phyloP scores from a whole-genome alignment of 1,140 invertebrate genomes.

The Neocloeon triangulifer region DNA sequence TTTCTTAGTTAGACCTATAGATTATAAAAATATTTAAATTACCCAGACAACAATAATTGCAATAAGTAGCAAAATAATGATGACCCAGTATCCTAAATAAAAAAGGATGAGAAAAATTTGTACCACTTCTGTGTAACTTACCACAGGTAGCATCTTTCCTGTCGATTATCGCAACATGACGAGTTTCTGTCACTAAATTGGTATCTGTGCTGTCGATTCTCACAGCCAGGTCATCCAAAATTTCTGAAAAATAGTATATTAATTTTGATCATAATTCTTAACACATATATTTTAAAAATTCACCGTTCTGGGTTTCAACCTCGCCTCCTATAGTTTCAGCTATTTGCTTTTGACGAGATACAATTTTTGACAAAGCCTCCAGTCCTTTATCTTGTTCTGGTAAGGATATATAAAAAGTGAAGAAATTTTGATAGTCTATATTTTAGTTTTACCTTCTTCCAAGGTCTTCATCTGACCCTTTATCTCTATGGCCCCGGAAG shows the following conservation, averaged over 20 bases:
- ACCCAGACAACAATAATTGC: conserved; percentile 24
- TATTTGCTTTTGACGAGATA: conserved; percentile 52
- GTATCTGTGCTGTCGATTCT: conserved; percentile 45
- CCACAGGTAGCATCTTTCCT: conserved; percentile 44
- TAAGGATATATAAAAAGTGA: too few species aligned
- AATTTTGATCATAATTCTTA: too few species aligned
- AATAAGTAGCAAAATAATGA: conserved; percentile 37
- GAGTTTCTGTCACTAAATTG: conserved; percentile 39
- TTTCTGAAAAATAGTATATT: conserved; percentile 33
- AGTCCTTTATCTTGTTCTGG: conserved; percentile 53
- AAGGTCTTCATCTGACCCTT: too few species aligned
- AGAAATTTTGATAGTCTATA: too few species aligned
- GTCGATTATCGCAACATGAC: conserved; percentile 34
- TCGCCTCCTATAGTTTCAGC: conserved; percentile 49
- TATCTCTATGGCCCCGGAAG: too few species aligned
- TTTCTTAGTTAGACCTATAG: too few species aligned
- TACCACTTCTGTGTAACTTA: too few species aligned
- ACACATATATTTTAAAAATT: conserved; percentile 5
- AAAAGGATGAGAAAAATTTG: too few species aligned
- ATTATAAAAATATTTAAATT: too few species aligned
- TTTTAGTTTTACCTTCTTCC: too few species aligned
- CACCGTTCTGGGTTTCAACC: conserved; percentile 59
- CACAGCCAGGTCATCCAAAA: conserved; percentile 54
- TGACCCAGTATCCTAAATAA: conserved; percentile 32
- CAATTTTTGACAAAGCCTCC: conserved; percentile 48